These are phyloP conservation scores for Macropis europaea DNA, from an alignment of 2,888 invertebrate genomes.

Conservation along the genomic window DNA sequence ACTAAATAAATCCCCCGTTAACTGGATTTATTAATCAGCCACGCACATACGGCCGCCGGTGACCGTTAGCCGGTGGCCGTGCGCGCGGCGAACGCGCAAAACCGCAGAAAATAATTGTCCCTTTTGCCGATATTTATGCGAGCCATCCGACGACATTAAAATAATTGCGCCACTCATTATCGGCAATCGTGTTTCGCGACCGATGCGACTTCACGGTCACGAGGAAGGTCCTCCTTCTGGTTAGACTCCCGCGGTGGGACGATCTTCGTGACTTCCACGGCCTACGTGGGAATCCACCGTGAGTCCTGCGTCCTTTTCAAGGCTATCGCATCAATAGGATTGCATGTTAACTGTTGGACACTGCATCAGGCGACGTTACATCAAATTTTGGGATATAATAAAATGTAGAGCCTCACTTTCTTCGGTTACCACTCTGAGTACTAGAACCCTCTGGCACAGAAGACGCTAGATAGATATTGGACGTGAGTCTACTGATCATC, in stretches of 20 bases:
- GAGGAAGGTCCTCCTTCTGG: conserved; percentile 42
- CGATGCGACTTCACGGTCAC: conserved; percentile 37
- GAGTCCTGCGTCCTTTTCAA: conserved; percentile 24
- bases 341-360: too few species aligned
- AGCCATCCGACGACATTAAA: conserved; percentile 41
- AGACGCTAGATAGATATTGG: too few species aligned
- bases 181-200: conserved; percentile 48
- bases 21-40: conserved; percentile 54
- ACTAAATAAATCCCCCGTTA: conserved; percentile 51
- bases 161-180: conserved; percentile 61
- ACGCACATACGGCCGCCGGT: conserved; percentile 43
- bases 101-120: conserved; percentile 50
- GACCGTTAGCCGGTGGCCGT: conserved; percentile 35
- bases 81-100: conserved; percentile 3
- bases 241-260: conserved; percentile 3
- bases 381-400: too few species aligned
- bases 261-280: conserved; percentile 46
- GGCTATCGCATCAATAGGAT: conserved; percentile 18
- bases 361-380: too few species aligned
- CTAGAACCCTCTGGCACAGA: too few species aligned
- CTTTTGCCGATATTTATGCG: conserved; percentile 51
- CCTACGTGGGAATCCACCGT: conserved; percentile 12
- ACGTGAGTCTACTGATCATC: too few species aligned
- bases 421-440: too few species aligned
- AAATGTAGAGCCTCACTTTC: too few species aligned